Evolutionary conservation across 2,797 vertebrate genomes (phyloP).

Genomic region (Cuculus canorus): DNA sequence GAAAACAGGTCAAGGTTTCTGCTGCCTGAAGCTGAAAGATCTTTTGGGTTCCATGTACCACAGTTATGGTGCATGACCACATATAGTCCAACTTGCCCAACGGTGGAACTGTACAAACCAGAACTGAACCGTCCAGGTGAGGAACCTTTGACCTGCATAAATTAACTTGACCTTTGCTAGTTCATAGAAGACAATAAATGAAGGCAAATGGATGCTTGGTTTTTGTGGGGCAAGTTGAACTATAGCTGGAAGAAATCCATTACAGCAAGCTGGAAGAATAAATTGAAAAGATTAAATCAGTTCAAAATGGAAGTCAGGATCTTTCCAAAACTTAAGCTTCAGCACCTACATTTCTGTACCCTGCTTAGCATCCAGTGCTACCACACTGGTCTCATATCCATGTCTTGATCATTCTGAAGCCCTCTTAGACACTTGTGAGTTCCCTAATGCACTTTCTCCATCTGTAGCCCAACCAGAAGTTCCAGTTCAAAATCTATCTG

Average conservation of each 20-base stretch:
- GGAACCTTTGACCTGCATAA: background rate
- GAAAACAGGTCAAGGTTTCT: background rate
- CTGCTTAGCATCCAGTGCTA: background rate
- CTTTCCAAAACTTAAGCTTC: background rate
- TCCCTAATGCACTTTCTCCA: background rate
- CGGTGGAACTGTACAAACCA: background rate
- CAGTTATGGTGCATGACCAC: background rate
- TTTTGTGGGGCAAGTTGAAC: background rate
- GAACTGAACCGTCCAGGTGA: background rate
- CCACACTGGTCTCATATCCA: background rate
- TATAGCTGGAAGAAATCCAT: background rate
- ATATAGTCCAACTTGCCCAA: background rate
- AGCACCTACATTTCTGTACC: background rate
- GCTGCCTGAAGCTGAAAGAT: background rate
- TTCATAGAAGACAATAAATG: background rate
- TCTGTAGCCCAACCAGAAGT: background rate
- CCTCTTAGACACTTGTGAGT: background rate
- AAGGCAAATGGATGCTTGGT: background rate
- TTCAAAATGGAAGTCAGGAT: background rate
- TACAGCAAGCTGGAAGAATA: background rate
- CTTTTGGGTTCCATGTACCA: background rate
- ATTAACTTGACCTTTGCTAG: background rate
- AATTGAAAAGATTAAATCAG: background rate
- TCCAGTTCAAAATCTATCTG: background rate
- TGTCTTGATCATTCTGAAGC: background rate